Evolutionary conservation across 2,113 vertebrate genomes (phyloP).

Genomic region (Ariopsis seemanni): DNA sequence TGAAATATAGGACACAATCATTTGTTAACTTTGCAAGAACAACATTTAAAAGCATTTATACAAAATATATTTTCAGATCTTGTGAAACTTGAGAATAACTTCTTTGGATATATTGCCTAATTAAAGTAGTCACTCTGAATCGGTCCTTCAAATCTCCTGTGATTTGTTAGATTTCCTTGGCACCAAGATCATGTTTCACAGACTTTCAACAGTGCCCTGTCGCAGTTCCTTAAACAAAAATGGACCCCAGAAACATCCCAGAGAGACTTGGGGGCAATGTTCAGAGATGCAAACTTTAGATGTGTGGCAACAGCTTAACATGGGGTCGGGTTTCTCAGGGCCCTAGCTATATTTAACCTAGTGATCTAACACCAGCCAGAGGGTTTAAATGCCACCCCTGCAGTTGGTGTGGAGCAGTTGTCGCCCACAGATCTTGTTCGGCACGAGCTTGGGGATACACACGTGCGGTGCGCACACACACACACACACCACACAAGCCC

Average conservation of each 20-base stretch:
- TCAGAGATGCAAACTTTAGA: slow-evolving; percentile 93
- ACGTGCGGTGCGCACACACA: slow-evolving; percentile 32
- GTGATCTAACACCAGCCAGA: slow-evolving; percentile 94
- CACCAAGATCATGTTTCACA: slow-evolving; percentile 64
- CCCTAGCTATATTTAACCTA: slow-evolving; percentile 98
- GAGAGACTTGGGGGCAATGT: slow-evolving; percentile 71
- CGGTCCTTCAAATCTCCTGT: slow-evolving; percentile 48
- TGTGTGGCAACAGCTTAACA: slow-evolving; percentile 99
- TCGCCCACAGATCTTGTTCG: slow-evolving; percentile 76
- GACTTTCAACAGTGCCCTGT: slow-evolving; percentile 51
- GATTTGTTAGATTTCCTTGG: slow-evolving; percentile 65
- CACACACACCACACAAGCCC: slow-evolving; percentile 59
- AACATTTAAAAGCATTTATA: background rate
- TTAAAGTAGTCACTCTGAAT: slow-evolving; percentile 65
- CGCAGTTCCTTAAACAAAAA: slow-evolving; percentile 51
- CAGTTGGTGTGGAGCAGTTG: slow-evolving; percentile 81
- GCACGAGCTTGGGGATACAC: slow-evolving; percentile 65
- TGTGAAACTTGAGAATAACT: background rate
- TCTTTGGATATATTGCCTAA: slow-evolving; percentile 62
- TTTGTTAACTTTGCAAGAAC: background rate
- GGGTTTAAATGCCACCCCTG: slow-evolving; percentile 99
- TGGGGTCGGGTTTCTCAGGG: slow-evolving; percentile 90
- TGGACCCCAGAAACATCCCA: slow-evolving; percentile 67
- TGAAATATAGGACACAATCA: background rate
- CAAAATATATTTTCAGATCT: background rate